Conservation (phyloP, 2,797 vertebrate species). For the Pantherophis vulpinus region DNA sequence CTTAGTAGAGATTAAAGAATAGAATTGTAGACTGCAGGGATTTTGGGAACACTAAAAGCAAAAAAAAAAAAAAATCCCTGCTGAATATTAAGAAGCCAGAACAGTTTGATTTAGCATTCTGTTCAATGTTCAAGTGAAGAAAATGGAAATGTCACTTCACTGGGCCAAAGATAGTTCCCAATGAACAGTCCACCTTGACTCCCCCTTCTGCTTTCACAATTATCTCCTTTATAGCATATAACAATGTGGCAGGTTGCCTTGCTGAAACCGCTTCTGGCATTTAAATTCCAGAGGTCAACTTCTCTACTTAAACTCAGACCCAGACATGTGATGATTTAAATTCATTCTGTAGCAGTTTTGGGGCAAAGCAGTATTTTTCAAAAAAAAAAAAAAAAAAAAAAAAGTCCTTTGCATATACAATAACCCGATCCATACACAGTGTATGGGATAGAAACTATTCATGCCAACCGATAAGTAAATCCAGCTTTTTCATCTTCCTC, state of each 20-base stretch:
- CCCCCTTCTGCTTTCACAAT: constrained; percentile 58
- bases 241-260: constrained; percentile 33
- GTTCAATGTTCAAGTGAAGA: constrained; percentile 37
- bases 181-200: constrained; percentile 39
- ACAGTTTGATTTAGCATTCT: constrained; percentile 31
- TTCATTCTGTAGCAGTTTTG: constrained; percentile 44
- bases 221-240: constrained; percentile 55
- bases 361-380: neutral
- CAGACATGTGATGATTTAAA: constrained; percentile 50
- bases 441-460: neutral
- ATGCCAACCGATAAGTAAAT: neutral
- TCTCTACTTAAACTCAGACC: constrained; percentile 43
- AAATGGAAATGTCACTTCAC: constrained; percentile 59
- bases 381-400: neutral
- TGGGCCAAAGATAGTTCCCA: constrained; percentile 35
- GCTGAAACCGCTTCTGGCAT: constrained; percentile 53
- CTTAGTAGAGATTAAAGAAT: neutral
- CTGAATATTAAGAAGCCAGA: constrained; percentile 10
- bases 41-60: neutral
- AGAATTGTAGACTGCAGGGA: neutral
- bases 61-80: neutral
- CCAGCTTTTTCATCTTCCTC: neutral
- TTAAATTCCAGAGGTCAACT: constrained; percentile 47
- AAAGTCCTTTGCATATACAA: neutral
- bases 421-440: neutral